Evolutionary conservation across 1,140 invertebrate genomes (phyloP).

Genomic region (Anoplophora glabripennis): DNA sequence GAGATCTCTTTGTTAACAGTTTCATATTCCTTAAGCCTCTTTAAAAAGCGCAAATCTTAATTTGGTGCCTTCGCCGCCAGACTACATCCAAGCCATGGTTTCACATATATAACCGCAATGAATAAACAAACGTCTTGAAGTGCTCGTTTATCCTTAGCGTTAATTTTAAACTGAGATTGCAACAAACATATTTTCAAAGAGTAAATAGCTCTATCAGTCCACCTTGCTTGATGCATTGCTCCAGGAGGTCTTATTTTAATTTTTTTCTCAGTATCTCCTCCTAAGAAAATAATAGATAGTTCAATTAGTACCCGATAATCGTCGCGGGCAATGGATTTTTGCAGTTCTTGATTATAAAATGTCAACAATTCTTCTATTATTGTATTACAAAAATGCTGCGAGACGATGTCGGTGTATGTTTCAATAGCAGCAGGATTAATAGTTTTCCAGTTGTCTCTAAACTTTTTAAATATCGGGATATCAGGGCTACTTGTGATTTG

Average conservation of each 20-base stretch:
- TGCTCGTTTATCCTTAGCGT: conserved; percentile 16
- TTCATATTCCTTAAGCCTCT: conserved; percentile 25
- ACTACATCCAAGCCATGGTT: conserved; percentile 22
- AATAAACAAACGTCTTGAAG: conserved; percentile 24
- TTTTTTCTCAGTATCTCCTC: conserved; percentile 39
- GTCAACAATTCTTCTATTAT: no score
- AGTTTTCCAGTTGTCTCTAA: no score
- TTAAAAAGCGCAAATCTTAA: conserved; percentile 24
- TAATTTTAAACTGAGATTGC: conserved; percentile 32
- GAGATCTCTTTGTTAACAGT: conserved; percentile 21
- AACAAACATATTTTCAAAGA: conserved; percentile 29
- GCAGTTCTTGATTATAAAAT: conserved; percentile 24
- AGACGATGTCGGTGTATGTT: no score
- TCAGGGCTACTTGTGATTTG: conserved; percentile 20
- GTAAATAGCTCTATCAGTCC: conserved; percentile 46
- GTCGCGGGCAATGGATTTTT: conserved; percentile 35
- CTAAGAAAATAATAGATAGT: conserved; percentile 48
- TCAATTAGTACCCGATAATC: conserved; percentile 49
- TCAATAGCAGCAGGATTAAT: no score
- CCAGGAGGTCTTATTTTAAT: conserved; percentile 45
- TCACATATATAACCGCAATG: conserved; percentile 13
- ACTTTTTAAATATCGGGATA: no score
- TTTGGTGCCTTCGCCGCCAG: conserved; percentile 24
- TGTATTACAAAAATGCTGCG: no score
- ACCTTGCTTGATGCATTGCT: conserved; percentile 47